Evolutionary conservation across 2,888 invertebrate genomes (phyloP).

Genomic region (Drosophila siamana): DNA sequence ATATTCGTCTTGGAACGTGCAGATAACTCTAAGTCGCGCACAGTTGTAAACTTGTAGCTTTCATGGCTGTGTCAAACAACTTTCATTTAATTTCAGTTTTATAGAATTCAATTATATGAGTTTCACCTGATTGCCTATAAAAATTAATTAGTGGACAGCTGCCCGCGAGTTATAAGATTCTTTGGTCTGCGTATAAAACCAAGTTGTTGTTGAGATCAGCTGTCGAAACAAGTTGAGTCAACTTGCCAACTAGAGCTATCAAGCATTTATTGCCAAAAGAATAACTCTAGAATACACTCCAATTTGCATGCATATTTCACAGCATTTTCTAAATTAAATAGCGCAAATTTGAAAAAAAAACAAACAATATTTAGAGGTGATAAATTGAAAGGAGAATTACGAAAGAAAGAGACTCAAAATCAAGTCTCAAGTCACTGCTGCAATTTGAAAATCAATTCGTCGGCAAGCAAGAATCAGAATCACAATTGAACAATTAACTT

Average conservation of each 20-base stretch:
- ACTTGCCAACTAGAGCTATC: background rate
- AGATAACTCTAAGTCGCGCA: background rate
- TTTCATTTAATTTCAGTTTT: background rate
- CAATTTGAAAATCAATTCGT: background rate
- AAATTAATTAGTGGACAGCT: background rate
- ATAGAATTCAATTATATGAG: slow-evolving; percentile 1
- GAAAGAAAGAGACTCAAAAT: too few relatives aligned
- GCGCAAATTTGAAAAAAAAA: too few relatives aligned
- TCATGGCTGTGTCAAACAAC: background rate
- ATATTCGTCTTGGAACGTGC: background rate
- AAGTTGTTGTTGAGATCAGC: background rate
- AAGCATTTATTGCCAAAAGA: background rate
- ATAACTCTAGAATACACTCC: background rate
- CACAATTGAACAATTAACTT: slow-evolving; percentile 20
- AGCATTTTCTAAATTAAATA: background rate
- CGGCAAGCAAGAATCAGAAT: slow-evolving; percentile 7
- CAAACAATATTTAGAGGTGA: too few relatives aligned
- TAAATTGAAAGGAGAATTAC: too few relatives aligned
- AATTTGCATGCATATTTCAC: background rate
- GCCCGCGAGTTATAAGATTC: background rate
- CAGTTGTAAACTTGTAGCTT: background rate
- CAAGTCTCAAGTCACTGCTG: too few relatives aligned
- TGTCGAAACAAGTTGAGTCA: background rate
- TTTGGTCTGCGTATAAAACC: background rate
- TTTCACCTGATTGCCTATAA: background rate